These are phyloP conservation scores for Ianthella basta DNA, from an alignment of 37 sponge, comb jelly and placozoan genomes.

Conservation along the genomic window DNA sequence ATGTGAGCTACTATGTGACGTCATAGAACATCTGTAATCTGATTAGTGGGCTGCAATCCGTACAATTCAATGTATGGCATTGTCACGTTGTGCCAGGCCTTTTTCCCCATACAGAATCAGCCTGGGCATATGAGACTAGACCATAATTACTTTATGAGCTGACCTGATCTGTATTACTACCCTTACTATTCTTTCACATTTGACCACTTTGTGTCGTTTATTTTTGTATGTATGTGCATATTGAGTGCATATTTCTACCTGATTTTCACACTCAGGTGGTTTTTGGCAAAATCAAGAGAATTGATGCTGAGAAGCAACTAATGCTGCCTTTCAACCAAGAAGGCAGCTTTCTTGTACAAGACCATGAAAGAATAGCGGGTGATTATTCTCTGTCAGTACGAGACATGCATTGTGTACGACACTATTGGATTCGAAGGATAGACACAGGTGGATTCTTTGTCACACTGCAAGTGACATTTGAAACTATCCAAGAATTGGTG, in stretches of 20 bases:
- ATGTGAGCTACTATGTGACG: too few relatives aligned
- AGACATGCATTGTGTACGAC: conserved; percentile 86
- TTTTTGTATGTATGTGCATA: neutral
- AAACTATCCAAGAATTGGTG: conserved; percentile 36
- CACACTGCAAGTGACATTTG: conserved; percentile 29
- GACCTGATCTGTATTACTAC: too few relatives aligned
- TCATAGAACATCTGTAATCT: too few relatives aligned
- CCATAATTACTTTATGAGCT: too few relatives aligned
- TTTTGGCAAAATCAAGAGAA: conserved; percentile 93
- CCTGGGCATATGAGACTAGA: too few relatives aligned
- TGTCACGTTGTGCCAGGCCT: too few relatives aligned
- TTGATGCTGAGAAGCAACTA: conserved; percentile 95
- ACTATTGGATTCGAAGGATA: conserved; percentile 80
- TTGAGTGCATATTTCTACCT: neutral
- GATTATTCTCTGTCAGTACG: conserved; percentile 93
- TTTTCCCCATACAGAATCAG: too few relatives aligned
- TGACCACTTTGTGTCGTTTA: neutral
- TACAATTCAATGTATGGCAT: too few relatives aligned
- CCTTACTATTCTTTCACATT: too few relatives aligned
- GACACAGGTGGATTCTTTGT: conserved; percentile 91
- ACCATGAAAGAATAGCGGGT: conserved; percentile 92
- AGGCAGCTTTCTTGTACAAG: conserved; percentile 89
- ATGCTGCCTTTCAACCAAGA: conserved; percentile 76
- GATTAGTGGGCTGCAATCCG: too few relatives aligned
- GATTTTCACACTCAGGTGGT: conserved; percentile 79